phyloP scores from a whole-genome alignment of 2,797 vertebrate species.

The Microctenopoma steveboyesi region DNA sequence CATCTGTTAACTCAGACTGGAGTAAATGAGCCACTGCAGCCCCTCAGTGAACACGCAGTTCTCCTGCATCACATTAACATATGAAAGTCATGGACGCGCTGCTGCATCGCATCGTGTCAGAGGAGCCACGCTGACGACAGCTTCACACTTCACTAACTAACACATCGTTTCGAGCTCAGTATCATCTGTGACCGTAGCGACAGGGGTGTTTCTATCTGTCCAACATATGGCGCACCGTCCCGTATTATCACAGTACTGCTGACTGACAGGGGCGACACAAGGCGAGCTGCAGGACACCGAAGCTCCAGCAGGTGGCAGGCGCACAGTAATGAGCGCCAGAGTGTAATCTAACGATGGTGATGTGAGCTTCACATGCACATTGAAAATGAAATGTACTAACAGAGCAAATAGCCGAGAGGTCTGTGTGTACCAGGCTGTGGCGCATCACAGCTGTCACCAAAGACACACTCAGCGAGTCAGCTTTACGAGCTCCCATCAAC shows the following conservation, averaged over 20 bases:
- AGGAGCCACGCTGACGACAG: not conserved
- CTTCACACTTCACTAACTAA: not conserved
- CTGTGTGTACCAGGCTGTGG: not conserved
- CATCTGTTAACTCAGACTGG: not conserved
- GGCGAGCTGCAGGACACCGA: slow-evolving; percentile 6
- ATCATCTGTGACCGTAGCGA: not conserved
- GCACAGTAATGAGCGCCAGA: not conserved
- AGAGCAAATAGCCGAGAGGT: not conserved
- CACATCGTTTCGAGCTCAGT: not conserved
- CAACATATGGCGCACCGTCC: not conserved
- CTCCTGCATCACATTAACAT: not conserved
- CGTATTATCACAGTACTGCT: not conserved
- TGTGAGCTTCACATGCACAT: not conserved
- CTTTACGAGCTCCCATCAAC: slow-evolving; percentile 15
- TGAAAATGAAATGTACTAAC: not conserved
- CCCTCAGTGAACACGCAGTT: not conserved
- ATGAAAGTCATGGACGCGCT: not conserved
- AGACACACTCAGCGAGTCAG: not conserved
- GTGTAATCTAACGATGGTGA: not conserved
- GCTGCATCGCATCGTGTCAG: slow-evolving; percentile 1
- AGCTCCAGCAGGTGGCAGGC: slow-evolving; percentile 49
- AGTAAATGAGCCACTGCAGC: not conserved
- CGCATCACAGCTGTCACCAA: slow-evolving; percentile 7
- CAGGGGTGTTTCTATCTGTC: not conserved
- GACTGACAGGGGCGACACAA: not conserved